phyloP scores from a whole-genome alignment of 2,797 vertebrate genomes.

The Columba guinea region DNA sequence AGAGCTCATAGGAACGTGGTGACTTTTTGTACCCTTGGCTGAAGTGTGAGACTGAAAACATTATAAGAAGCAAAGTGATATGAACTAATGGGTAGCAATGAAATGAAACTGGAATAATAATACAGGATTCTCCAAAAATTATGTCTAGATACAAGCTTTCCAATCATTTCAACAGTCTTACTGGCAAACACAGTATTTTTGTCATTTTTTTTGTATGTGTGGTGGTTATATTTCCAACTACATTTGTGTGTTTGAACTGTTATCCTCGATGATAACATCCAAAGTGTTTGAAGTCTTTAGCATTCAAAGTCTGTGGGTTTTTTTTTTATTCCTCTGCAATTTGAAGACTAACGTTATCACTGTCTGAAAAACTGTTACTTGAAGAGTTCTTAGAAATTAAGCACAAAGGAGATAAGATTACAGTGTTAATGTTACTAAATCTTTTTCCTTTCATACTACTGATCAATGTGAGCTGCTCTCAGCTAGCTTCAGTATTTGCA shows the following conservation, averaged over 20 bases:
- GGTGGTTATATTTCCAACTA: neutral
- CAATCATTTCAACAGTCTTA: neutral
- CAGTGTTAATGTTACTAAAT: neutral
- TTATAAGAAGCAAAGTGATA: neutral
- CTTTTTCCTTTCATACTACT: neutral
- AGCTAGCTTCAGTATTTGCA: neutral
- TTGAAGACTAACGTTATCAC: neutral
- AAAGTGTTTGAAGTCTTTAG: neutral
- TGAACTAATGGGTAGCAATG: neutral
- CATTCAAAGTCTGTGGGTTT: accelerated
- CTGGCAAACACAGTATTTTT: neutral
- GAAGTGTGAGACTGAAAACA: neutral
- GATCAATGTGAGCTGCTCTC: neutral
- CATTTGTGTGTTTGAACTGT: neutral
- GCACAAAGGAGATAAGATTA: neutral
- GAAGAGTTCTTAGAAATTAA: neutral
- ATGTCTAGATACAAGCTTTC: neutral
- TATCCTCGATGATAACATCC: neutral
- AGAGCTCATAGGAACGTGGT: neutral
- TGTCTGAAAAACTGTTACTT: neutral
- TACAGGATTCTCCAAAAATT: too few relatives aligned
- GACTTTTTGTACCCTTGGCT: neutral
- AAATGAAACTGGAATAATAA: neutral
- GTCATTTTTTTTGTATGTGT: too few relatives aligned
- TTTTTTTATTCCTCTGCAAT: neutral